phyloP scores from a whole-genome alignment of 1,140 invertebrate species.

The Achatina immaculata region DNA sequence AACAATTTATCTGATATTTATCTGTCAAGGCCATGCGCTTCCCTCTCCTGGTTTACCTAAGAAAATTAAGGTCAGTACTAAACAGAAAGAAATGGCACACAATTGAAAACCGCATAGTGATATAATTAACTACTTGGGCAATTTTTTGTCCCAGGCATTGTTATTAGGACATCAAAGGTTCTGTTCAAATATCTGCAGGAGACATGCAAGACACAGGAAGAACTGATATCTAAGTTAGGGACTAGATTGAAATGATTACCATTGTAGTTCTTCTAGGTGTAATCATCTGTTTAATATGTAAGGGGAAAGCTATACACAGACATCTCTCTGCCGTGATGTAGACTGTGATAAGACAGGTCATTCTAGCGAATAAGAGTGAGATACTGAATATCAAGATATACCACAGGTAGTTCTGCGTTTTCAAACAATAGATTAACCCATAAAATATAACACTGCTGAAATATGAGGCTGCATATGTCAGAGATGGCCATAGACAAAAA shows the following conservation, averaged over 20 bases:
- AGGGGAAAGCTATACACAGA: not conserved
- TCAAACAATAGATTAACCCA: not conserved
- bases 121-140: not conserved
- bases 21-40: not conserved
- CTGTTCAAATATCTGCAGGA: not conserved
- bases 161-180: not conserved
- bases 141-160: not conserved
- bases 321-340: not conserved
- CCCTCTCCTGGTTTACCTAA: not conserved
- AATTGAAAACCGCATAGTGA: not conserved
- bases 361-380: no score
- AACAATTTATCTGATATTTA: not conserved
- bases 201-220: no score
- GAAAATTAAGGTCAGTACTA: not conserved
- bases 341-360: no score
- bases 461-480: not conserved
- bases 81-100: not conserved
- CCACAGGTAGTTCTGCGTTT: no score
- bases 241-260: not conserved
- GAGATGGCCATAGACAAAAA: not conserved
- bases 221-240: not conserved
- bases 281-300: conserved; percentile 5
- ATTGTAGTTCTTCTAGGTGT: not conserved
- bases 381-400: no score
- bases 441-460: not conserved